phyloP scores from a whole-genome alignment of 2,888 invertebrate genomes.

The Thymelicus acteon region DNA sequence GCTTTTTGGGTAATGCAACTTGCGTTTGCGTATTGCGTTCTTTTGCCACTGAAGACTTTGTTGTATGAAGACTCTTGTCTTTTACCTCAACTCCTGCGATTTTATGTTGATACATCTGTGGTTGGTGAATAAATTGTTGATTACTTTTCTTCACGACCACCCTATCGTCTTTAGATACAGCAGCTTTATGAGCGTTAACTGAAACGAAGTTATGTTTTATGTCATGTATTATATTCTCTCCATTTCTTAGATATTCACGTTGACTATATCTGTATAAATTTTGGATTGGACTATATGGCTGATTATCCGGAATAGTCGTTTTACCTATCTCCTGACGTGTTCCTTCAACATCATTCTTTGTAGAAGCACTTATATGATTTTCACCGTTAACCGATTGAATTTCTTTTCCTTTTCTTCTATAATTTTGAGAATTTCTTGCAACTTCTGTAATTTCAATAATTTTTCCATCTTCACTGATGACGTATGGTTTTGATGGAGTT shows the following conservation, averaged over 20 bases:
- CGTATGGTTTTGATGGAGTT: constrained; percentile 37
- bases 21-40: constrained; percentile 8
- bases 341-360: neutral
- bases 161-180: constrained; percentile 26
- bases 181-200: constrained; percentile 17
- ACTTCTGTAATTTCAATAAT: constrained; percentile 4
- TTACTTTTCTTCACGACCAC: constrained; percentile 8
- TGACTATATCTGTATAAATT: constrained; percentile 15
- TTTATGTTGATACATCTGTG: constrained; percentile 30
- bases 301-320: constrained; percentile 12
- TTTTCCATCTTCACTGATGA: neutral
- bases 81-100: constrained; percentile 22
- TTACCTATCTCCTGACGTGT: constrained; percentile 10
- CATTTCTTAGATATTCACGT: constrained; percentile 1
- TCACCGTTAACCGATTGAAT: neutral
- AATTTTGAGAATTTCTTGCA: neutral
- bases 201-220: constrained; percentile 22
- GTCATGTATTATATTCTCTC: neutral
- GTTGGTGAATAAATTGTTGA: constrained; percentile 4
- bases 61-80: constrained; percentile 40
- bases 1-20: constrained; percentile 36
- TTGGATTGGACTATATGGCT: neutral
- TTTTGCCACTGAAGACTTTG: constrained; percentile 7
- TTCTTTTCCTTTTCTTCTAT: constrained; percentile 4
- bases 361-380: neutral